These are phyloP conservation scores for Taurulus bubalis DNA, from an alignment of 2,113 vertebrate species.

Conservation along the genomic window DNA sequence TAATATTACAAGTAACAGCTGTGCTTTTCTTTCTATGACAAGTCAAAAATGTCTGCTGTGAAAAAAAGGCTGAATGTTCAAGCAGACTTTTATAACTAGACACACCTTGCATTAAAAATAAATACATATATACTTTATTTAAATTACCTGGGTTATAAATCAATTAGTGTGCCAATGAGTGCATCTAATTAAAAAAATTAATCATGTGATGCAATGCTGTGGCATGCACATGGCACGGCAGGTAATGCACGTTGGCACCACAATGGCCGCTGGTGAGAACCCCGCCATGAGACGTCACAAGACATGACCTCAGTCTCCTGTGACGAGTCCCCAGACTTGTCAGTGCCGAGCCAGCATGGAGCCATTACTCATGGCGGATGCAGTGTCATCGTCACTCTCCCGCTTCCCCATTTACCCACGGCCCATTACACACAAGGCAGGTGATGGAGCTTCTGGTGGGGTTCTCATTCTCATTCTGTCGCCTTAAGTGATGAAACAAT, in stretches of 20 bases:
- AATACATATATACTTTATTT: background rate
- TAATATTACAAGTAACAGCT: background rate
- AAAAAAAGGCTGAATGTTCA: background rate
- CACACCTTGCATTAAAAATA: background rate
- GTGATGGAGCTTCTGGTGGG: slow-evolving; percentile 48
- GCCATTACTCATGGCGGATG: slow-evolving; percentile 61
- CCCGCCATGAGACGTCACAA: background rate
- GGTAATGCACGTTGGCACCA: slow-evolving; percentile 11
- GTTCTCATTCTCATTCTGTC: slow-evolving; percentile 36
- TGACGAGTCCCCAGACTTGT: slow-evolving; percentile 27
- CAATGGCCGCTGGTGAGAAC: background rate
- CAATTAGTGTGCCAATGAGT: background rate
- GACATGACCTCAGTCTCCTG: slow-evolving; percentile 40
- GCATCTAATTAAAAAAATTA: background rate
- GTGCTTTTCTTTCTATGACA: background rate
- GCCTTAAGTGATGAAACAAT: slow-evolving; percentile 42
- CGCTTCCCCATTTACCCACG: slow-evolving; percentile 36
- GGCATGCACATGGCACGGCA: slow-evolving; percentile 4
- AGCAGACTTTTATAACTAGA: background rate
- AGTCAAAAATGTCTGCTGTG: background rate
- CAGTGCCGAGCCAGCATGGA: slow-evolving; percentile 8
- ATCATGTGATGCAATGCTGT: background rate
- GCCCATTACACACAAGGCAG: slow-evolving; percentile 57
- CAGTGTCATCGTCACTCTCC: slow-evolving; percentile 50
- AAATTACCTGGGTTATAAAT: background rate